Conservation (phyloP, 2,797 vertebrate species). For the Limosa lapponica region DNA sequence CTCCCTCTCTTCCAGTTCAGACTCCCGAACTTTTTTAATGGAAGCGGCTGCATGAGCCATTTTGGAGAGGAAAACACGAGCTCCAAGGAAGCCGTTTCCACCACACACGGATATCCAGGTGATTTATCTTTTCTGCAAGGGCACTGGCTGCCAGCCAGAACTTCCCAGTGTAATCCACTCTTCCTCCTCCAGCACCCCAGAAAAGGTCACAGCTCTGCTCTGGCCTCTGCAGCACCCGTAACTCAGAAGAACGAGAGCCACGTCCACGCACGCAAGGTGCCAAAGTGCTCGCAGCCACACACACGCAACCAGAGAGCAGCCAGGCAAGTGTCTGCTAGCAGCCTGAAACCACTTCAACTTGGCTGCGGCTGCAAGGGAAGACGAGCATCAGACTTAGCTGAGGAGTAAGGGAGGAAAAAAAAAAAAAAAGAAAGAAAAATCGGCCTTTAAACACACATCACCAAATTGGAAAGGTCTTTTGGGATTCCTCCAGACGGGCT, state of each 20-base stretch:
- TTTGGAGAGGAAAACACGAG: constrained; percentile 53
- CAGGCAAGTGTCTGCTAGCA: constrained; percentile 45
- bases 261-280: neutral
- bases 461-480: constrained; percentile 66
- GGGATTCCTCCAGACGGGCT: constrained; percentile 71
- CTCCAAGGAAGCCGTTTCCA: constrained; percentile 32
- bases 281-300: neutral
- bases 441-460: constrained; percentile 62
- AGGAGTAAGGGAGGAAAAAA: accelerated
- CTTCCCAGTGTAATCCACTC: constrained; percentile 63
- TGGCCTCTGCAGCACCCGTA: constrained; percentile 73
- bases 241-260: constrained; percentile 3
- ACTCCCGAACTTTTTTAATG: constrained; percentile 95
- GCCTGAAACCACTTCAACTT: constrained; percentile 40
- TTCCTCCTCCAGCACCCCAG: constrained; percentile 39
- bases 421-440: neutral
- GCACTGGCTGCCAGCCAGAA: constrained; percentile 58
- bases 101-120: constrained; percentile 58
- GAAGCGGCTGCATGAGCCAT: constrained; percentile 98
- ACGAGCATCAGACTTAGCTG: constrained; percentile 66
- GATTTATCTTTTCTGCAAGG: constrained; percentile 68
- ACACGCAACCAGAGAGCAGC: neutral
- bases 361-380: constrained; percentile 49
- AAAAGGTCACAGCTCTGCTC: constrained; percentile 68
- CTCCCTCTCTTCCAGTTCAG: constrained; percentile 88